Evolutionary conservation across 2,888 invertebrate genomes (phyloP), one percentile per base, ranked within the genome.

Genomic region (Hartigia nigra): DNA sequence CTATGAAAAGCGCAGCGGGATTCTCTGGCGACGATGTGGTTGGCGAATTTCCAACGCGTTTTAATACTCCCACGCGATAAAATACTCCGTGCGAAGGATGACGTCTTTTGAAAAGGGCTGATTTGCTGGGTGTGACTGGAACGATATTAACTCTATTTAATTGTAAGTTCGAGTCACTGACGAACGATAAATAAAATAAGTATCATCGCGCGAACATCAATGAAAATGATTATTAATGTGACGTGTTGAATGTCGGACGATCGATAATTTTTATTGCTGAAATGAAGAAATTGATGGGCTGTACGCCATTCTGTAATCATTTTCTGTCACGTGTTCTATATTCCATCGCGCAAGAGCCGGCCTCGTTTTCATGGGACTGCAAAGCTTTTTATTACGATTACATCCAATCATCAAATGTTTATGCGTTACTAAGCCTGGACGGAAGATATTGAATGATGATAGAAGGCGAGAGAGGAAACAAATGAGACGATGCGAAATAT

Each of bases 141-240:
- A 80, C 75, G 74, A 77, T 55, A 81, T 77, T 77, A 77, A 74
- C 74, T 77, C 32, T 78, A 76, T 80, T 74, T 77, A 75, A 77
- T 55, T 55, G 77, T 80, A 76, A 82, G 76, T 81, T 81, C 77
- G 39, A 81, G 70, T 82, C 78, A 80, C 77, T 76, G 76, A 77
- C 32, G n/a, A 81, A 72, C 79, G 72, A 23, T 55, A 23, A 55
- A 5, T 23, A 23, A 55, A 23, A 55, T 55, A 55, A 9, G 23
- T 23, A 55, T 55, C 23, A 55, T 55, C 55, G 23, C 9, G 23
- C 14, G 55, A 55, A 55, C 55, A 55, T 23, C 9, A 9, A 5
- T 55, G 55, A 55, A 55, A 55, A 55, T 55, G 55, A 55, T 55
- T 55, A 55, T 55, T 55, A 55, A 55, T 55, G 23, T 55, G 23